phyloP scores from a whole-genome alignment of 2,113 vertebrate species.

The Misgurnus anguillicaudatus region DNA sequence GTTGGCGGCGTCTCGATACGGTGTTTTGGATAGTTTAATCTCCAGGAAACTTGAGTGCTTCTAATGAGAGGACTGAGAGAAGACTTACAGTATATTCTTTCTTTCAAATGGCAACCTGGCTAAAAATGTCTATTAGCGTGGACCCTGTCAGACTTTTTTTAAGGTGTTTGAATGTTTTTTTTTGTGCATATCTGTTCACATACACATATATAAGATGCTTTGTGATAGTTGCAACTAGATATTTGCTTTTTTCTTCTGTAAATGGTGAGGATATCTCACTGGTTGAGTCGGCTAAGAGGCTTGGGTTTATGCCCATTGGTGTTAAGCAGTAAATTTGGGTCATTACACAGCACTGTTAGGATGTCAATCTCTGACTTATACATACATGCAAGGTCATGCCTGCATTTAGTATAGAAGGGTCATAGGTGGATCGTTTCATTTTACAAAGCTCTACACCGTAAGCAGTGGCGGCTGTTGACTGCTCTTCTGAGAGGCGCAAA shows the following conservation, averaged over 20 bases:
- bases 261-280: slow-evolving; percentile 14
- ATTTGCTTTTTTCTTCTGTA: background rate
- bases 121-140: slow-evolving; percentile 33
- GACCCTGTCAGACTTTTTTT: slow-evolving; percentile 22
- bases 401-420: slow-evolving; percentile 35
- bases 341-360: slow-evolving; percentile 37
- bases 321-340: slow-evolving; percentile 42
- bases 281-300: slow-evolving; percentile 32
- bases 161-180: too few relatives aligned
- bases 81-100: slow-evolving; percentile 33
- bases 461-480: too few relatives aligned
- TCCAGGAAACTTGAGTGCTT: slow-evolving; percentile 31
- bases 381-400: slow-evolving; percentile 5
- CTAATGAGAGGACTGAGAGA: slow-evolving; percentile 34
- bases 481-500: too few relatives aligned
- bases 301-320: slow-evolving; percentile 40
- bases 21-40: slow-evolving; percentile 7
- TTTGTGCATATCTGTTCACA: too few relatives aligned
- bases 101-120: slow-evolving; percentile 39
- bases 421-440: slow-evolving; percentile 49
- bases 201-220: background rate
- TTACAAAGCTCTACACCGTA: slow-evolving; percentile 32
- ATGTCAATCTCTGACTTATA: slow-evolving; percentile 29
- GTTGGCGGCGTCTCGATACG: slow-evolving; percentile 5
- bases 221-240: background rate